These are phyloP conservation scores for Panonychus citri DNA, from an alignment of 1,140 invertebrate species.

Conservation along the genomic window DNA sequence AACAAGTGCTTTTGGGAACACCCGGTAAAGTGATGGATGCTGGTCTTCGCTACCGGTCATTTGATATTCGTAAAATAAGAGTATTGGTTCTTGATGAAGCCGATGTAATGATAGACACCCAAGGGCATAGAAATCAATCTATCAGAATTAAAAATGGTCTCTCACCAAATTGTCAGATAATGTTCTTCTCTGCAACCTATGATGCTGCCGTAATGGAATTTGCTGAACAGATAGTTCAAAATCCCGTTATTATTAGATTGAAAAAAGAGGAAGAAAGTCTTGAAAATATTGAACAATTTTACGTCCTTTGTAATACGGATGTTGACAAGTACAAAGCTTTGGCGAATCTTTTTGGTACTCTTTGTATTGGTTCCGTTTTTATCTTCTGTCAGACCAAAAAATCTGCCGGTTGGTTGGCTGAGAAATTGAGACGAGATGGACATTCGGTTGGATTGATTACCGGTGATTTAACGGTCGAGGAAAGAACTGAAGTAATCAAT, in stretches of 20 bases:
- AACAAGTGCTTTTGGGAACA: constrained; percentile 90
- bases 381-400: constrained; percentile 90
- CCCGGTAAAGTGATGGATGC: constrained; percentile 72
- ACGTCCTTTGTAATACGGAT: constrained; percentile 61
- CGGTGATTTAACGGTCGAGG: constrained; percentile 65
- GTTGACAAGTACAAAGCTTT: constrained; percentile 67
- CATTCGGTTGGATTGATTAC: constrained; percentile 80
- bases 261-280: constrained; percentile 80
- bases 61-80: constrained; percentile 62
- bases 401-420: constrained; percentile 66
- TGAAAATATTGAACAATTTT: constrained; percentile 94
- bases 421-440: constrained; percentile 46
- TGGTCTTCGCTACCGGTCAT: constrained; percentile 51
- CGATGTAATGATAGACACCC: constrained; percentile 94
- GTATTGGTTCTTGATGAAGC: constrained; percentile 97
- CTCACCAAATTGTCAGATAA: constrained; percentile 63
- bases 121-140: constrained; percentile 92
- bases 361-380: constrained; percentile 89
- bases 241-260: constrained; percentile 57
- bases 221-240: constrained; percentile 74
- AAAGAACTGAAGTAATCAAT: constrained; percentile 75
- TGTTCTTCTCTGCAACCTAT: constrained; percentile 97
- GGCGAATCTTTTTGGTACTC: constrained; percentile 80
- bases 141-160: constrained; percentile 74
- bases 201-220: constrained; percentile 83